These are phyloP conservation scores for Mixornis gularis DNA, from an alignment of 2,113 vertebrate species.

Conservation along the genomic window DNA sequence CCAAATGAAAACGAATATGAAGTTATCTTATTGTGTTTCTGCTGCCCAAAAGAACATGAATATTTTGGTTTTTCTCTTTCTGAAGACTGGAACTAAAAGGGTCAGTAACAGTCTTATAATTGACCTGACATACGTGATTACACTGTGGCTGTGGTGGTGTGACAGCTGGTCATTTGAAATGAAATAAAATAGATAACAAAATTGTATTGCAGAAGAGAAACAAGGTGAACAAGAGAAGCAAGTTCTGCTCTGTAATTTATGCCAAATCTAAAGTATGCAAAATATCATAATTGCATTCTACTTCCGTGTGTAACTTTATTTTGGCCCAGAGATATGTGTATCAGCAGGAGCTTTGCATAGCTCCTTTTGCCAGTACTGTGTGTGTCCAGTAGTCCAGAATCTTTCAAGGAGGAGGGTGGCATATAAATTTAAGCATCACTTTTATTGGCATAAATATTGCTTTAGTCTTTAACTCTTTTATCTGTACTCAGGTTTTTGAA, in stretches of 20 bases:
- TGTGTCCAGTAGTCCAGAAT: not conserved
- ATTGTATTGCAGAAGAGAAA: not conserved
- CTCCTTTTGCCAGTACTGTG: not conserved
- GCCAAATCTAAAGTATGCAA: not conserved
- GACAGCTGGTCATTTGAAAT: not conserved
- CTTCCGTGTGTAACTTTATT: not conserved
- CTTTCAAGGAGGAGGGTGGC: not conserved
- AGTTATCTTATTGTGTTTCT: not conserved
- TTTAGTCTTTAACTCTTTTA: not conserved
- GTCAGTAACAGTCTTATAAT: not conserved
- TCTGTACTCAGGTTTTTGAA: not conserved
- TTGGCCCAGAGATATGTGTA: not conserved
- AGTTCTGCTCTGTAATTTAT: not conserved
- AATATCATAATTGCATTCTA: not conserved
- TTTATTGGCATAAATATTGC: not conserved
- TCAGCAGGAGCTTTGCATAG: not conserved
- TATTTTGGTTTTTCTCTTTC: not conserved
- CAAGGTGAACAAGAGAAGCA: not conserved
- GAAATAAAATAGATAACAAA: not conserved
- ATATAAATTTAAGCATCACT: not conserved
- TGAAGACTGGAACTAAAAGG: not conserved
- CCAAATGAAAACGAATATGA: not conserved
- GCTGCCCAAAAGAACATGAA: not conserved
- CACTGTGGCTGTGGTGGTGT: not conserved
- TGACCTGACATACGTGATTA: rapidly evolving